Base-by-base conservation (phyloP, 1,140 invertebrate genomes). In the Maniola jurtina region DNA sequence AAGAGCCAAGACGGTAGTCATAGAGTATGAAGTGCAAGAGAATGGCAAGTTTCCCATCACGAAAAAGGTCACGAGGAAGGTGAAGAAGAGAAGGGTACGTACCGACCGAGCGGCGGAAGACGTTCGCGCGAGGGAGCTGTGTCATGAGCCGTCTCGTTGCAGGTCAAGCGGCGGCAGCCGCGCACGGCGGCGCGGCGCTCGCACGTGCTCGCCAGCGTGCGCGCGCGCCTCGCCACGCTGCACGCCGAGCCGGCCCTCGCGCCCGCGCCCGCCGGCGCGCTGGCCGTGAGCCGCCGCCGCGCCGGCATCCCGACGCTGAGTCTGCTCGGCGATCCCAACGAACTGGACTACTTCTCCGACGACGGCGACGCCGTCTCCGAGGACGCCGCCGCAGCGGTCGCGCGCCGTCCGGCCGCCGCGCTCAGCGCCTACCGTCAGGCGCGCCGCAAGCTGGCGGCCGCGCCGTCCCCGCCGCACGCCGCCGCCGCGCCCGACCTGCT, bases 261-360 rank as follows among this genome's bases (percentile, higher is more conserved):
- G 62, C 74, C 57, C 71, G 60, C 33, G 34, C 63, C 77, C 84
- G 50, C 0, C 60, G 60, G 10, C 34, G 35, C 68, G 66, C 73
- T 93, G 71, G 83, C 89, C 64, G 50, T 81, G 71, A 71, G 71
- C 25, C 77, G 76, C 15, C 72, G 73, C 15, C 67, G 77, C 36
- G 79, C 76, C 11, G 79, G 78, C n/a, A 71, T 81, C 16, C 76
- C 80, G 6, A 40, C 81, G 2, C 75, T 89, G 45, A 89, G 91
- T 80, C 75, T 95, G 11, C 93, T 95, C 73, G 95, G 94, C 0
- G 83, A 91, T 70, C 84, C 87, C 25, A 91, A 94, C 79, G 91
- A 93, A 60, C 81, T 96, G n/a, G 93, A 94, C 60, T 94, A 94
- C 73, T 94, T 94, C 75, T 92, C 92, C 6, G 92, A 91, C 15